Conservation (phyloP, 2,797 vertebrate genomes). For the Ctenopoma kingsleyae region DNA sequence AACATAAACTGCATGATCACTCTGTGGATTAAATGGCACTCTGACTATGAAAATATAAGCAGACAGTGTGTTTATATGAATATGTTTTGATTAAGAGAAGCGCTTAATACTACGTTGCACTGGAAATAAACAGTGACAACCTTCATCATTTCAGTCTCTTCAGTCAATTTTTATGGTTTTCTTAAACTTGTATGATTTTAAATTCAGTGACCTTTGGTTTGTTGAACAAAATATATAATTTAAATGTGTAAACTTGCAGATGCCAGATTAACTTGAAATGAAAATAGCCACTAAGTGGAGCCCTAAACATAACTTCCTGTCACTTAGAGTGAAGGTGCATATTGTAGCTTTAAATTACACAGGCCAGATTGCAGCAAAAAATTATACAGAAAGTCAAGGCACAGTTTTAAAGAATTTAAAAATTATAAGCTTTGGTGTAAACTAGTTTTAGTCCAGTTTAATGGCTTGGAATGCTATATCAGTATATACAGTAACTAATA, state of each 20-base stretch:
- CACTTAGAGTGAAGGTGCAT: conserved; percentile 19
- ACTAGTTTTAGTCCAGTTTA: conserved; percentile 15
- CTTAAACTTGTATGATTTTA: background rate
- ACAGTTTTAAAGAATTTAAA: conserved; percentile 31
- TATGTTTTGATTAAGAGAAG: background rate
- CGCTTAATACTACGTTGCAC: background rate
- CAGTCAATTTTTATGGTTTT: no score
- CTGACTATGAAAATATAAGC: background rate
- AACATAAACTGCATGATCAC: conserved; percentile 3
- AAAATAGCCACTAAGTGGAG: background rate
- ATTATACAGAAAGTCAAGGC: conserved; percentile 52
- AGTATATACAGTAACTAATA: conserved; percentile 11
- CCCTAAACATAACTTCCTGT: background rate
- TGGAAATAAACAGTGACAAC: no score
- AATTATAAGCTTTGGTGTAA: conserved; percentile 42
- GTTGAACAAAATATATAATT: background rate
- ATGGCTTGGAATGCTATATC: conserved; percentile 9
- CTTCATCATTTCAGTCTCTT: no score
- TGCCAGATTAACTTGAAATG: background rate
- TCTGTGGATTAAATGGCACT: conserved; percentile 20
- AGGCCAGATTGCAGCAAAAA: conserved; percentile 8
- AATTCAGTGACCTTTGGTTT: background rate
- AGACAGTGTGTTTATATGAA: background rate
- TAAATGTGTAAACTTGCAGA: background rate
- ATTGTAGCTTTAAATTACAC: conserved; percentile 12